A percentile compares a stretch with the other conserved stretches of the same genome.
phyloP scores from a whole-genome alignment of 1,140 invertebrate genomes.

The Calephelis nemesis region DNA sequence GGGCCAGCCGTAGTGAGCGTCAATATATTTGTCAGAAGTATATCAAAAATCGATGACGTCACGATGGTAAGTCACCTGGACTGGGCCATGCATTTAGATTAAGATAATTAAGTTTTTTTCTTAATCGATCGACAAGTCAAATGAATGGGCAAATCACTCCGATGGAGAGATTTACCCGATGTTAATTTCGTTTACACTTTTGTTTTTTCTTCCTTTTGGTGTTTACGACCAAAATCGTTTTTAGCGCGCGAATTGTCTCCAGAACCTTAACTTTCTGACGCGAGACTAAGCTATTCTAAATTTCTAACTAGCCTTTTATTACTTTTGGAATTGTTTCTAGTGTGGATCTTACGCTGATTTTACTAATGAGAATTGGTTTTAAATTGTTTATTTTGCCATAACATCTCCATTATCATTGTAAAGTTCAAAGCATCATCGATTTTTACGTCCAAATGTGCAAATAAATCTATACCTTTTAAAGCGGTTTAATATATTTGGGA shows the following conservation, averaged over 20 bases:
- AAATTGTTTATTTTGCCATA: slow-evolving; percentile 24
- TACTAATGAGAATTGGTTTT: slow-evolving; percentile 6
- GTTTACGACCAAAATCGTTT: slow-evolving; percentile 79
- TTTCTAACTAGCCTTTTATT: slow-evolving; percentile 9
- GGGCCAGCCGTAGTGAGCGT: slow-evolving; percentile 94
- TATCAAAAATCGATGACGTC: slow-evolving; percentile 99
- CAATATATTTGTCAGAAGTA: slow-evolving; percentile 98
- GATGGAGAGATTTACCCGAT: slow-evolving; percentile 66
- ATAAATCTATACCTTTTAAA: slow-evolving; percentile 21
- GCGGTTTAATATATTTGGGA: slow-evolving; percentile 46
- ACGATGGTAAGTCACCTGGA: slow-evolving; percentile 93
- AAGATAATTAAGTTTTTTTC: slow-evolving; percentile 56
- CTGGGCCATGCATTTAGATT: slow-evolving; percentile 63
- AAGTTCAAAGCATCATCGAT: slow-evolving; percentile 18
- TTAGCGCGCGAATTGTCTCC: slow-evolving; percentile 51
- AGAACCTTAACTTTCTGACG: slow-evolving; percentile 14
- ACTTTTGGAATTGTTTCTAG: slow-evolving; percentile 16
- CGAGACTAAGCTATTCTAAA: slow-evolving; percentile 8
- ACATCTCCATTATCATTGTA: slow-evolving; percentile 21
- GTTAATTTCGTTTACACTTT: slow-evolving; percentile 42
- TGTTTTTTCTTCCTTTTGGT: slow-evolving; percentile 63
- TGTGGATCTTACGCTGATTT: slow-evolving; percentile 14
- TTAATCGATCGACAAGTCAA: slow-evolving; percentile 67
- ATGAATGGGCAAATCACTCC: slow-evolving; percentile 75
- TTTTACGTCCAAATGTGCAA: slow-evolving; percentile 1